Evolutionary conservation across 2,113 vertebrate species (phyloP).

Genomic region (Mungos mungo): DNA sequence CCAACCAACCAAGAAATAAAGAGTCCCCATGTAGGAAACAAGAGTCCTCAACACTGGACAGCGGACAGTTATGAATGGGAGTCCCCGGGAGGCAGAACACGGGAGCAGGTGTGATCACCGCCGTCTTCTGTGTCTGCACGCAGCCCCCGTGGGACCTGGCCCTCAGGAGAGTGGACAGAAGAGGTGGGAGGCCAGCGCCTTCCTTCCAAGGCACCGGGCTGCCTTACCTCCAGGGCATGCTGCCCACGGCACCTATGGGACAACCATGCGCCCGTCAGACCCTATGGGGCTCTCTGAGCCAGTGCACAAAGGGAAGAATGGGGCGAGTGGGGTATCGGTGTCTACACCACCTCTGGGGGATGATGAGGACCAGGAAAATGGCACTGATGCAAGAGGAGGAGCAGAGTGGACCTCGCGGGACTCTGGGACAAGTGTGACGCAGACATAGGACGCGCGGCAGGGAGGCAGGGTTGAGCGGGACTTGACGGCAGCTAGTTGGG

Average conservation of each 20-base stretch:
- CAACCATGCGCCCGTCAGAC: background rate
- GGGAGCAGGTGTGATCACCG: too few relatives aligned
- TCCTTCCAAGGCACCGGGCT: fast-evolving
- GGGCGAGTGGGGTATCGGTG: fast-evolving
- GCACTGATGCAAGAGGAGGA: too few relatives aligned
- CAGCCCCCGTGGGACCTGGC: fast-evolving
- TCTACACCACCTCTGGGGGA: background rate
- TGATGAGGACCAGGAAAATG: background rate
- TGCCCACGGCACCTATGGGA: fast-evolving
- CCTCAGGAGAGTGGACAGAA: background rate
- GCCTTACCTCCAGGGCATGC: background rate
- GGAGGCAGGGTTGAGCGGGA: background rate
- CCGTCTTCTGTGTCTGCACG: fast-evolving
- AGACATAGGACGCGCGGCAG: too few relatives aligned
- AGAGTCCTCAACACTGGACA: background rate
- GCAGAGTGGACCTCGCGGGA: background rate
- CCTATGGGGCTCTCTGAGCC: fast-evolving
- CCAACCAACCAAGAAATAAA: background rate
- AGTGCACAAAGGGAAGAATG: background rate
- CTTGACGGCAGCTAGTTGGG: too few relatives aligned
- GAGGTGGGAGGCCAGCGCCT: background rate
- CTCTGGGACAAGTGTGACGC: background rate
- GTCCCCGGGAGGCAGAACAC: background rate
- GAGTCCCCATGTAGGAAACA: background rate
- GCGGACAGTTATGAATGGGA: fast-evolving